Base-by-base conservation (phyloP, 2,113 vertebrate species). In the Phrynosoma platyrhinos region DNA sequence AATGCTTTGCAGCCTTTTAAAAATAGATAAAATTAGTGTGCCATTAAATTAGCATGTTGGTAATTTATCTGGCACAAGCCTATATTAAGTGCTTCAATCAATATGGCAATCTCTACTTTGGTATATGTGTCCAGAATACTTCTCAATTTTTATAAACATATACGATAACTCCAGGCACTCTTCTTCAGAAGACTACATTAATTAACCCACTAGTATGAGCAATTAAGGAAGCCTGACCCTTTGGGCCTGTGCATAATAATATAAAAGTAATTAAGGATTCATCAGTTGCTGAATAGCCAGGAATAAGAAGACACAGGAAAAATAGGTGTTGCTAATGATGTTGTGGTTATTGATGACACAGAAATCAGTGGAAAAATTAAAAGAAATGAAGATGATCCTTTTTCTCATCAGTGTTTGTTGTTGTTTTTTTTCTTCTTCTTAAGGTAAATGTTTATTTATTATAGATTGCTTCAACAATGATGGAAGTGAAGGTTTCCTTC, bases 141-240 rank as follows among this genome's bases (percentile, higher is more conserved):
- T 91, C 71, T 91, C 64, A 71, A 88, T 87, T 89, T 83, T 74
- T 90, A 23, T 86, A 80, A 93, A 79, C 6, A 77, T 84, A 78
- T 71, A 79, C 16, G 1, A 0, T 83, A 58, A 85, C 83, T 94
- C 79, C 84, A 89, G 75, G 81, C 68, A 86, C 87, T 85, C 30
- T 23, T 84, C 55, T 93, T 94, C 88, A 72, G 86, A 91, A 90
- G 85, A 71, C 32, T 88, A 40, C 27, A 71, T 80, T 92, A 92
- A 71, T 95, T 87, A 94, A 79, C 47, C 47, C 16, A 91, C 79
- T 84, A 87, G 47, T 84, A 90, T 0, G 16, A 89, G 77, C 47
- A 92, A 66, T 90, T 90, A 90, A 91, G 52, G 55, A 87, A 87
- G 53, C 91, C 10, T 91, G 47, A 92, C 55, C 71, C 14, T 47